phyloP scores from a whole-genome alignment of 1,140 invertebrate species.

The Drosophila lacteicornis region DNA sequence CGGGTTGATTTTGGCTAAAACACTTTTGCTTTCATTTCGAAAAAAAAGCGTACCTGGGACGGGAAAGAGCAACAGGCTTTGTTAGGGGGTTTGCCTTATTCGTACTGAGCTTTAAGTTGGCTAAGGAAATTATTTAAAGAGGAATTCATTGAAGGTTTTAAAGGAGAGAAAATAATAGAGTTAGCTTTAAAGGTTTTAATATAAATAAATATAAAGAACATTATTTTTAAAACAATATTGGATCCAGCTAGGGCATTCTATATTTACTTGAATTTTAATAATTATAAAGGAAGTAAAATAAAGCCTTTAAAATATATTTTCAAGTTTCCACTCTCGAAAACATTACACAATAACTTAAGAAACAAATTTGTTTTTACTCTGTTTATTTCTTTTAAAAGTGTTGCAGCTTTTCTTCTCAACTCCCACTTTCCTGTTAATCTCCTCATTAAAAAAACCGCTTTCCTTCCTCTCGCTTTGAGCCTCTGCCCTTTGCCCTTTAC shows the following conservation, averaged over 20 bases:
- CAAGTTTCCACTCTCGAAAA: not conserved
- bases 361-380: not conserved
- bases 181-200: too few relatives aligned
- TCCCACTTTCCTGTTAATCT: constrained; percentile 33
- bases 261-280: too few relatives aligned
- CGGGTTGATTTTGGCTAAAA: constrained; percentile 4
- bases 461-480: constrained; percentile 19
- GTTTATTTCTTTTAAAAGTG: constrained; percentile 28
- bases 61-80: constrained; percentile 38
- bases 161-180: not conserved
- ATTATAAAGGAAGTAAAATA: too few relatives aligned
- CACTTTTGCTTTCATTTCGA: constrained; percentile 14
- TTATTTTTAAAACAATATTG: too few relatives aligned
- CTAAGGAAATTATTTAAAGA: not conserved
- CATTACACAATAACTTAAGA: not conserved
- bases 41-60: not conserved
- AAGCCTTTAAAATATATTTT: too few relatives aligned
- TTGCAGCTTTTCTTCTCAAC: constrained; percentile 1
- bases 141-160: not conserved
- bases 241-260: too few relatives aligned
- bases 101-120: not conserved
- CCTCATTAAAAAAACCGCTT: constrained; percentile 40
- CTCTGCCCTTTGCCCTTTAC: constrained; percentile 21
- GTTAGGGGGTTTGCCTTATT: not conserved
- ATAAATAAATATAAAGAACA: too few relatives aligned